These are phyloP conservation scores for Lasiurus cinereus DNA, from an alignment of 2,113 vertebrate species.

Conservation along the genomic window DNA sequence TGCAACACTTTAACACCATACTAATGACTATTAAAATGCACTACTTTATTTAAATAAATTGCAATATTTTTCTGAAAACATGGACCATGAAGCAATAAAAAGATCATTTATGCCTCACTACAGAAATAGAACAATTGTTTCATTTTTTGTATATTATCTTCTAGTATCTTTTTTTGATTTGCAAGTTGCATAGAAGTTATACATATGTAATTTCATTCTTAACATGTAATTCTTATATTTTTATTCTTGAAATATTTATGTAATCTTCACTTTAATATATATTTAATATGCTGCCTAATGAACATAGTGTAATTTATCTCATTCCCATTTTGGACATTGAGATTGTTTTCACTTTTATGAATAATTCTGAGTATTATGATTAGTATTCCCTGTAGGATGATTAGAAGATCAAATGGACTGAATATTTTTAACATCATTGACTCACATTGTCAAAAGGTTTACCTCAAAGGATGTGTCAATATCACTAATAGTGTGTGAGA, in stretches of 20 bases:
- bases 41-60: neutral
- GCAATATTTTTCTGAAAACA: neutral
- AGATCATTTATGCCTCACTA: neutral
- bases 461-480: slow-evolving; percentile 7
- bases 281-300: neutral
- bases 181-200: neutral
- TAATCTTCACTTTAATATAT: neutral
- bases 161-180: neutral
- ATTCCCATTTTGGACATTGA: neutral
- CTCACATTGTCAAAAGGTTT: neutral
- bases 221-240: neutral
- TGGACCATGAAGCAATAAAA: neutral
- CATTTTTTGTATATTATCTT: neutral
- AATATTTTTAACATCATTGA: neutral
- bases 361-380: neutral
- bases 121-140: neutral
- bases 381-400: neutral
- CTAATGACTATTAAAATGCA: neutral
- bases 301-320: neutral
- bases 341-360: slow-evolving; percentile 39
- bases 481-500: slow-evolving; percentile 28
- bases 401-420: neutral
- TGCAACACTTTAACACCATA: neutral
- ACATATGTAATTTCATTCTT: neutral
- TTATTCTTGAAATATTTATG: neutral